phyloP scores from a whole-genome alignment of 2,888 invertebrate genomes.

The Drosophila atroscutellata region DNA sequence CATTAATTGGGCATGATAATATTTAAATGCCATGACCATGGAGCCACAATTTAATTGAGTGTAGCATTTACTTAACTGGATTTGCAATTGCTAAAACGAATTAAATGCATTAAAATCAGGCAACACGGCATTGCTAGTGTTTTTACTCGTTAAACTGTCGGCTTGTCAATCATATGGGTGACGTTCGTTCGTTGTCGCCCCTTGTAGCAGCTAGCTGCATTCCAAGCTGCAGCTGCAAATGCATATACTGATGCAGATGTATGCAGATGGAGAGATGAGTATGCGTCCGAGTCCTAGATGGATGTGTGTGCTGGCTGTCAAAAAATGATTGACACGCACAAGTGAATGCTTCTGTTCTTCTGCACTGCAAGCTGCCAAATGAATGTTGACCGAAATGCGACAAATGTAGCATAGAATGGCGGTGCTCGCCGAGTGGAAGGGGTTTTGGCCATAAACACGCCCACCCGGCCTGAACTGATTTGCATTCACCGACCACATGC shows the following conservation, averaged over 20 bases:
- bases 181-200: slow-evolving; percentile 48
- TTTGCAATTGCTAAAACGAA: slow-evolving; percentile 1
- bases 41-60: neutral
- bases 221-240: slow-evolving; percentile 31
- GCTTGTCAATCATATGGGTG: slow-evolving; percentile 60
- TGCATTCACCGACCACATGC: slow-evolving; percentile 57
- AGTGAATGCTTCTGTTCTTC: slow-evolving; percentile 58
- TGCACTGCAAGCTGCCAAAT: slow-evolving; percentile 50
- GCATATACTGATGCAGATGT: slow-evolving; percentile 32
- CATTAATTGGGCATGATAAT: slow-evolving; percentile 58
- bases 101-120: slow-evolving; percentile 12
- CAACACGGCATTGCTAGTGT: neutral
- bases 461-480: slow-evolving; percentile 61
- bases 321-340: slow-evolving; percentile 76
- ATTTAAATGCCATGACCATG: slow-evolving; percentile 34
- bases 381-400: slow-evolving; percentile 64
- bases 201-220: slow-evolving; percentile 7
- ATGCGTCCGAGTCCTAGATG: slow-evolving; percentile 41
- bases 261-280: slow-evolving; percentile 9
- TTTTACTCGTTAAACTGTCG: slow-evolving; percentile 2
- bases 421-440: neutral
- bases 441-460: slow-evolving; percentile 37
- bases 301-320: slow-evolving; percentile 66
- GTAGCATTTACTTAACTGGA: neutral
- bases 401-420: slow-evolving; percentile 11